phyloP scores from a whole-genome alignment of 2,797 vertebrate species.

The Lepilemur ruficaudatus region DNA sequence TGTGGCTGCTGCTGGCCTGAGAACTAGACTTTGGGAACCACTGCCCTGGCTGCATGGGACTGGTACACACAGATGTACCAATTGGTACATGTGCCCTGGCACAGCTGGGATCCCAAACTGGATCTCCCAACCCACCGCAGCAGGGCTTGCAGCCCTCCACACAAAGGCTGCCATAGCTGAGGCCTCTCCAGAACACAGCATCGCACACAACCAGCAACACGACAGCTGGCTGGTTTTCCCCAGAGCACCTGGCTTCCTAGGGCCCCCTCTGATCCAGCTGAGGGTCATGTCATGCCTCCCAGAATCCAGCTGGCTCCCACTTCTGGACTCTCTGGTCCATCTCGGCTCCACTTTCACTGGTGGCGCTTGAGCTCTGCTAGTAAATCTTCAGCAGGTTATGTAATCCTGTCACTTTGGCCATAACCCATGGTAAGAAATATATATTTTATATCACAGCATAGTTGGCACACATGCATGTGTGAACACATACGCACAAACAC shows the following conservation, averaged over 20 bases:
- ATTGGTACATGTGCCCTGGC: not conserved
- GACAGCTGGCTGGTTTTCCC: not conserved
- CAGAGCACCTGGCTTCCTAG: fast-evolving
- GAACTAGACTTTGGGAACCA: not conserved
- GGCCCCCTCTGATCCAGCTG: not conserved
- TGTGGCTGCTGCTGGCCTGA: not conserved
- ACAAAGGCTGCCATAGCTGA: not conserved
- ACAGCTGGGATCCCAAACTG: no score
- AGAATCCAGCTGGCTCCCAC: not conserved
- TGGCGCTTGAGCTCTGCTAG: not conserved
- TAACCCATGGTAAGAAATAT: not conserved
- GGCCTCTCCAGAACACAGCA: not conserved
- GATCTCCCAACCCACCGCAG: not conserved
- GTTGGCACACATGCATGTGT: not conserved
- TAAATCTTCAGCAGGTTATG: not conserved
- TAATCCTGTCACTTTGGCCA: not conserved
- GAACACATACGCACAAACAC: not conserved
- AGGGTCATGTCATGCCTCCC: not conserved
- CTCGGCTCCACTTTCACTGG: not conserved
- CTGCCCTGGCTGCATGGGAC: no score
- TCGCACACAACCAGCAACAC: not conserved
- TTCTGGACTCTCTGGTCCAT: not conserved
- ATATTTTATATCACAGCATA: not conserved
- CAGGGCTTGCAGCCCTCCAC: not conserved
- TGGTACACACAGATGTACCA: fast-evolving